Base-by-base conservation (phyloP, 1,140 invertebrate genomes). In the Ceratoteleas bidentatus region DNA sequence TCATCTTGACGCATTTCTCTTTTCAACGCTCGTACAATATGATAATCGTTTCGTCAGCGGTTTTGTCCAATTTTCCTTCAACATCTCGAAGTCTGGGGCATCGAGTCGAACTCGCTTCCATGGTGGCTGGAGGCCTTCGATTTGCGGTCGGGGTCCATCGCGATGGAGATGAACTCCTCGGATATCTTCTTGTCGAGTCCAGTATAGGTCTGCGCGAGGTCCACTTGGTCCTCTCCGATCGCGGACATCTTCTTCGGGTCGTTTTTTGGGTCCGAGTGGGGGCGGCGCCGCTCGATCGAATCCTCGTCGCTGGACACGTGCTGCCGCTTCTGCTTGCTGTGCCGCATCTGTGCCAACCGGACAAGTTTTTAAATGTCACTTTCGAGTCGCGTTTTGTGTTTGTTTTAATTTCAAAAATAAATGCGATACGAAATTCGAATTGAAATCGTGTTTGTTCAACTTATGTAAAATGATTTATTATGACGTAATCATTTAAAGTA, bases 141-240 rank as follows among this genome's bases (percentile, higher is more conserved):
- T 73, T 90, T 90, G 62, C 88, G 86, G 16, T 91, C 91, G 0
- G 90, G 90, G 62, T 92, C 91, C 92, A 84, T 84, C 0, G 92
- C 91, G 9, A 92, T 92, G 6, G 92, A 91, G 45, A 94, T 94
- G 76, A 93, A 94, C 73, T 93, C 92, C 64, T 93, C 93, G 0
- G 93, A 93, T 14, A 93, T 92, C 79, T 90, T 92, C 43, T 93
- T 90, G 78, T 94, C 93, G 45, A 94, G 85, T n/a, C 93, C 93
- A 0, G 93, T 93, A 73, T 93, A 94, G 2, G 92, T 92, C 52
- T 89, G 90, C 2, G 92, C 88, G n/a, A 93, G 84, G 73, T 93
- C 91, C 0, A 89, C 79, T 56, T 90, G 88, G 56, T 91, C 88
- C 54, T 90, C 89, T 7, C 82, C 86, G 13, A 87, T 88, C 36